These are phyloP conservation scores for Sinhomidia bicolor DNA, from an alignment of 2,888 invertebrate species.

Conservation along the genomic window DNA sequence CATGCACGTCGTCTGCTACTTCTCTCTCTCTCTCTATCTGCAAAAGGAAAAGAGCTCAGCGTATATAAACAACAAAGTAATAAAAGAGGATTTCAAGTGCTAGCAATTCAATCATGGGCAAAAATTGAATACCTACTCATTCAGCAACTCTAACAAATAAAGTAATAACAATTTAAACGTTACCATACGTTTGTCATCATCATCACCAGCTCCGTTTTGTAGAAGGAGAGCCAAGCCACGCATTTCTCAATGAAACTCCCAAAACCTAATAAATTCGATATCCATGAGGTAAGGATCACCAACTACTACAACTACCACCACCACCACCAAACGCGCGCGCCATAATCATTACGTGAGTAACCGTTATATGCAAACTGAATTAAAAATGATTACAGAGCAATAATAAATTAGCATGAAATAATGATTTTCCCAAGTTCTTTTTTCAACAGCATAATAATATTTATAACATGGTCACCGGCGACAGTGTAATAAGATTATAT, in stretches of 20 bases:
- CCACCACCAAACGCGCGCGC: not conserved
- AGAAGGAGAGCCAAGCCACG: not conserved
- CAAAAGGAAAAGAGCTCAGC: not conserved
- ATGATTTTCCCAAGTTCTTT: conserved; percentile 36
- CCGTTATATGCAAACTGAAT: conserved; percentile 65
- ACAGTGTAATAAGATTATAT: conserved; percentile 20
- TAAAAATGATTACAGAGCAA: conserved; percentile 46
- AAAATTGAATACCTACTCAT: too few relatives aligned
- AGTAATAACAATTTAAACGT: not conserved
- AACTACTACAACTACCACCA: not conserved
- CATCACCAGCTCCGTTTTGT: too few relatives aligned
- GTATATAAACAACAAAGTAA: not conserved
- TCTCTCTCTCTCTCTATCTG: not conserved
- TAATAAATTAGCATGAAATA: conserved; percentile 40
- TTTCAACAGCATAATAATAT: not conserved
- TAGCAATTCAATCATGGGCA: not conserved
- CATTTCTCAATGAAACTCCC: not conserved
- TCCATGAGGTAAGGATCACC: not conserved
- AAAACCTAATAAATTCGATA: conserved; percentile 23
- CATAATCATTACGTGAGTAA: conserved; percentile 51
- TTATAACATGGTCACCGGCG: not conserved
- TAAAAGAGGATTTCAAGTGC: not conserved
- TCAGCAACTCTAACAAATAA: not conserved
- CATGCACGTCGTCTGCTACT: conserved; percentile 6
- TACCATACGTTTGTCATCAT: not conserved